phyloP scores from a whole-genome alignment of 2,113 vertebrate genomes.

The Datnioides undecimradiatus region DNA sequence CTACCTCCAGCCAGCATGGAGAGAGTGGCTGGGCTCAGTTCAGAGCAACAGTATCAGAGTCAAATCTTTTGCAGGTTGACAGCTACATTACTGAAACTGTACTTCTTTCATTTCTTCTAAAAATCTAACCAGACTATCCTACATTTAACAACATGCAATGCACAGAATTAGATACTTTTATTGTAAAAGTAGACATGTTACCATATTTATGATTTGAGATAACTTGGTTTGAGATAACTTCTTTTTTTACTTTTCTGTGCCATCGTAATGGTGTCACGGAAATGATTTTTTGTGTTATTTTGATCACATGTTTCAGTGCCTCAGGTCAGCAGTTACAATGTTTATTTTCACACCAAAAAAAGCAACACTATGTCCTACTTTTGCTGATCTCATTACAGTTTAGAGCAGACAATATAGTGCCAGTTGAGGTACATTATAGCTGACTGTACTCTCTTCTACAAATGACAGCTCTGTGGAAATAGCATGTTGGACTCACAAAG shows the following conservation, averaged over 20 bases:
- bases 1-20: neutral
- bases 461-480: neutral
- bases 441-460: neutral
- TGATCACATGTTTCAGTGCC: slow-evolving; percentile 5
- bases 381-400: neutral
- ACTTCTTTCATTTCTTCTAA: neutral
- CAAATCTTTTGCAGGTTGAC: too few relatives aligned
- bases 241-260: slow-evolving; percentile 1
- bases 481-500: neutral
- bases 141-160: neutral
- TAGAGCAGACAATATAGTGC: neutral
- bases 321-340: neutral
- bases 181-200: neutral
- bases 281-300: slow-evolving; percentile 1
- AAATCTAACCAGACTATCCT: too few relatives aligned
- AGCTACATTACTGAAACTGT: too few relatives aligned
- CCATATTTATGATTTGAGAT: neutral
- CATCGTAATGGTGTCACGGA: neutral
- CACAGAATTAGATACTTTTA: neutral
- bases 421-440: neutral
- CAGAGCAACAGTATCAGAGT: too few relatives aligned
- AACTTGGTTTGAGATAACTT: neutral
- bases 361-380: neutral
- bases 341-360: slow-evolving; percentile 2
- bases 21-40: neutral